phyloP scores from a whole-genome alignment of 2,113 vertebrate genomes.

The Labrus mixtus region DNA sequence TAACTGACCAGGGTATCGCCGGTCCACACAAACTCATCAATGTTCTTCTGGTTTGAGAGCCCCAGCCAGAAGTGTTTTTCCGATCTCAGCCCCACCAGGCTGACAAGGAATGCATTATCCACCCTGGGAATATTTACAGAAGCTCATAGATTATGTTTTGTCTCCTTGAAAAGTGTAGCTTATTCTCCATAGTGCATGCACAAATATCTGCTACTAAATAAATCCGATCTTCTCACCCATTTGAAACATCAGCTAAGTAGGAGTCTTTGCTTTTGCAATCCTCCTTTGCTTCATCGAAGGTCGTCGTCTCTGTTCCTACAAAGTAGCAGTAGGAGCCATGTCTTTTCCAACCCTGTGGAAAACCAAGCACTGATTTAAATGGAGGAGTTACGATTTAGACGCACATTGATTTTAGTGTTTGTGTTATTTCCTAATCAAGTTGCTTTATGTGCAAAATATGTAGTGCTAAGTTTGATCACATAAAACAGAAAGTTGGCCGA shows the following conservation, averaged over 20 bases:
- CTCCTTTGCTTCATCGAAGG: conserved; percentile 89
- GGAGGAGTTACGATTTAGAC: neutral
- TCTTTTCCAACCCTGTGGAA: conserved; percentile 90
- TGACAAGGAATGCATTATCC: conserved; percentile 94
- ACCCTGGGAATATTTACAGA: conserved; percentile 79
- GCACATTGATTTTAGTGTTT: neutral
- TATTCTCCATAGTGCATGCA: neutral
- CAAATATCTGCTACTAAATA: neutral
- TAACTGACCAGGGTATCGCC: conserved; percentile 83
- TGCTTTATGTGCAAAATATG: too few relatives aligned
- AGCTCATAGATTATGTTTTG: neutral
- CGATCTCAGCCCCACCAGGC: conserved; percentile 88
- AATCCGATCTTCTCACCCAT: conserved; percentile 82
- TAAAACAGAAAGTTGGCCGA: neutral
- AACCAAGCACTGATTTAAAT: conserved; percentile 7
- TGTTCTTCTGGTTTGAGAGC: conserved; percentile 87
- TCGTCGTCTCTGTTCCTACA: conserved; percentile 84
- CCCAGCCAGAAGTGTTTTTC: conserved; percentile 95
- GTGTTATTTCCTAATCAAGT: too few relatives aligned
- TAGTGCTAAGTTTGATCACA: too few relatives aligned
- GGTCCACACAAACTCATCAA: conserved; percentile 88
- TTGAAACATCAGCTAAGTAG: conserved; percentile 87
- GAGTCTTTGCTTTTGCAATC: conserved; percentile 84
- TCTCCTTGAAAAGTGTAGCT: neutral
- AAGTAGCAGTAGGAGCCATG: conserved; percentile 92